Conservation (phyloP, 2,888 invertebrate species). For the Aphodius granarius region DNA sequence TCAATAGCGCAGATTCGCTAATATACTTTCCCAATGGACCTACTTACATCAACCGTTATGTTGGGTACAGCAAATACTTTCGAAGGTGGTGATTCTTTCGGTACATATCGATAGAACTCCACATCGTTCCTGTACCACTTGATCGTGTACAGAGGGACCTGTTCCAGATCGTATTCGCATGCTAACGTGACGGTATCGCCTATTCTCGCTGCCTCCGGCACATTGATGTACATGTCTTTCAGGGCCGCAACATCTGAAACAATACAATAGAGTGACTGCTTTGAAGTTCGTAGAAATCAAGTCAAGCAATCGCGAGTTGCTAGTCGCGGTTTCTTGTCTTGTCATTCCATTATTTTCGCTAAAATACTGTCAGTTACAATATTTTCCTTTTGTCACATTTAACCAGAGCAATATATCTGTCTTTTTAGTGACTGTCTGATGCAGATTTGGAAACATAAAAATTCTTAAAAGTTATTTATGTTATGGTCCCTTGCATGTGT, state of each 20-base stretch:
- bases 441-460: too few relatives aligned
- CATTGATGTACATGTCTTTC: conserved; percentile 50
- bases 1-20: too few relatives aligned
- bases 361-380: too few relatives aligned
- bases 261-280: conserved; percentile 8
- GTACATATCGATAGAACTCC: conserved; percentile 60
- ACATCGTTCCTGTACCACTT: conserved; percentile 60
- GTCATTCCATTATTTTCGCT: too few relatives aligned
- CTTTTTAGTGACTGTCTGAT: too few relatives aligned
- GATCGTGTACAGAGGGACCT: conserved; percentile 58
- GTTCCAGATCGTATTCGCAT: conserved; percentile 59
- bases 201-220: conserved; percentile 55
- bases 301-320: neutral
- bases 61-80: conserved; percentile 56
- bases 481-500: too few relatives aligned
- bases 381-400: too few relatives aligned
- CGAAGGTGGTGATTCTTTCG: conserved; percentile 58
- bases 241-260: conserved; percentile 47
- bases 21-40: neutral
- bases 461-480: too few relatives aligned
- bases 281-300: neutral
- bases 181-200: conserved; percentile 55
- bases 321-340: too few relatives aligned
- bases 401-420: too few relatives aligned
- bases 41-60: conserved; percentile 58